phyloP scores from a whole-genome alignment of 2,888 invertebrate genomes.

The Xanthia icteritia region DNA sequence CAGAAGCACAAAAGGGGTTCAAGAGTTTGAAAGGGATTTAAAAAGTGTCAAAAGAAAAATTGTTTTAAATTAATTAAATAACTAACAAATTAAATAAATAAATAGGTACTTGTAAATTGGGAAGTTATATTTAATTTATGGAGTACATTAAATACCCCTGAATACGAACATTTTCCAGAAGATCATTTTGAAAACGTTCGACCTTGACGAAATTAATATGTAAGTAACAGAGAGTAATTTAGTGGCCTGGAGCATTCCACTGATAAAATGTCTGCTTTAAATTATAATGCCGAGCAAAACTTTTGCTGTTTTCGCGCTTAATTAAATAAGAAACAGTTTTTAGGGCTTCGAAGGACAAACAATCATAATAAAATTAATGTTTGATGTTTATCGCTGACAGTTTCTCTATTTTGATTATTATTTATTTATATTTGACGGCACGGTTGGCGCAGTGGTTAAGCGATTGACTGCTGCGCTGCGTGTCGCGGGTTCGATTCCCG shows the following conservation, averaged over 20 bases:
- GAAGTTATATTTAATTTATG: constrained; percentile 17
- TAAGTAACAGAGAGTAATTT: constrained; percentile 64
- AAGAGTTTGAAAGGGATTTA: not conserved
- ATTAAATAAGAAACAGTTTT: constrained; percentile 56
- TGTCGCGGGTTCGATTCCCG: too few relatives aligned
- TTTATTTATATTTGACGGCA: too few relatives aligned
- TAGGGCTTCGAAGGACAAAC: constrained; percentile 20
- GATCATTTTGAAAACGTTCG: constrained; percentile 43
- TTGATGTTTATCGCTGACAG: not conserved
- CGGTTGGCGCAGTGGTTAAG: too few relatives aligned
- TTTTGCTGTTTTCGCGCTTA: constrained; percentile 63
- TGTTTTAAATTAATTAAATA: not conserved
- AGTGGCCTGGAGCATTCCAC: constrained; percentile 62
- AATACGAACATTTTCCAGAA: constrained; percentile 24
- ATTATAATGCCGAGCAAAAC: constrained; percentile 63
- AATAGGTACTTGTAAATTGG: not conserved
- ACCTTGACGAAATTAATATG: constrained; percentile 53
- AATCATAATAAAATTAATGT: constrained; percentile 30
- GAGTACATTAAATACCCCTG: constrained; percentile 26
- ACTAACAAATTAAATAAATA: not conserved
- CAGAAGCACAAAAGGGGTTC: not conserved
- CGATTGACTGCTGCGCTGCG: too few relatives aligned
- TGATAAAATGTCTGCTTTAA: constrained; percentile 63
- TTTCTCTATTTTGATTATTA: constrained; percentile 3
- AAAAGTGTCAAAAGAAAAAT: not conserved